Base-by-base conservation (phyloP, 2,113 vertebrate genomes). In the Synodontis membranacea region DNA sequence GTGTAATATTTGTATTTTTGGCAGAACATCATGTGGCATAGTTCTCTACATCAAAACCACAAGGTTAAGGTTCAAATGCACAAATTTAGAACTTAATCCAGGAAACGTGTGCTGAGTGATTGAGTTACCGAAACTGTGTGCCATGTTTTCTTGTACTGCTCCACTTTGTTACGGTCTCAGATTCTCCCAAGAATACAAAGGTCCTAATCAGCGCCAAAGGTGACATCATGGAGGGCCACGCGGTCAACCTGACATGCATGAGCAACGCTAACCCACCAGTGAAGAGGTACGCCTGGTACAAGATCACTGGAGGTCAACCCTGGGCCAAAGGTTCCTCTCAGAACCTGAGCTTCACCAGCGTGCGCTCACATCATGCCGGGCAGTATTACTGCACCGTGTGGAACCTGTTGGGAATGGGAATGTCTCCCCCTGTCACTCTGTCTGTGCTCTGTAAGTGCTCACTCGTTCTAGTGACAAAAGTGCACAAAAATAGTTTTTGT, bases 381-480 rank as follows among this genome's bases (percentile, higher is more conserved):
- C 94, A 94, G 88, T 96, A 95, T 91, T 94, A 94, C 93, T 96
- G 95, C 86, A 91, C 86, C 0, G 92, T 92, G 1, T 93, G 93
- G 90, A 95, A 93, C 56, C 79, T 39, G 7, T 80, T 94, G 6
- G 95, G 95, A 88, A 91, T 91, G 86, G 93, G 93, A 34, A 92
- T 88, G 11, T 96, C 94, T 3, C 87, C 90, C 6, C 37, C 88
- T 0, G 54, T 90, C 25, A 85, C 93, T 5, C 91, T 96, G 14
- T 85, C 91, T 23, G 92, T 96, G 5, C 91, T 96, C 31, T 96
- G 95, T 96, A 89, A 94, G 94, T 95, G n/a, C 54, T 37, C 19
- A 34, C 23, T 44, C 52, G 5, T 34, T 79, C 19, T 19, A 44
- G 1, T 2, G 8, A n/a, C 60, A 34, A 31, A 42, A 60, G 79